A percentile compares a stretch with the other conserved stretches of the same genome.
Evolutionary conservation across 2,797 vertebrate species (phyloP).

Genomic region (Gephyroberyx darwinii): DNA sequence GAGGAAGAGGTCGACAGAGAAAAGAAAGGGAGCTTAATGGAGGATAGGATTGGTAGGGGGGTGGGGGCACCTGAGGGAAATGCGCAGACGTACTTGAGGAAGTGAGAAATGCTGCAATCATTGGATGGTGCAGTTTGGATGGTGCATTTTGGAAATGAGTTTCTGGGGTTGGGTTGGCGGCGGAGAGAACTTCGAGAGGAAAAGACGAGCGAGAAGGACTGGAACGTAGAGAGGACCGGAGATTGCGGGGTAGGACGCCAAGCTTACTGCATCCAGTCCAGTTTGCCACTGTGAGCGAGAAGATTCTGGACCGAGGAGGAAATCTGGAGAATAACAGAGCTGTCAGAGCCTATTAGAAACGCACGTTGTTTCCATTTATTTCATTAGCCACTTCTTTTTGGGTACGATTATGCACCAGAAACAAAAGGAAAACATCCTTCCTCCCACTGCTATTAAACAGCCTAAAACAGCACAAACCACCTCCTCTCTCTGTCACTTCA

Average conservation of each 20-base stretch:
- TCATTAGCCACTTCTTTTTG: constrained; percentile 9
- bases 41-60: constrained; percentile 26
- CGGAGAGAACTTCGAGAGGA: constrained; percentile 13
- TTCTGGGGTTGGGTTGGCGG: constrained; percentile 9
- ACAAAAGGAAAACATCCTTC: constrained; percentile 26
- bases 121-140: constrained; percentile 12
- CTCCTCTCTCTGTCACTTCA: background rate
- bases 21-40: constrained; percentile 33
- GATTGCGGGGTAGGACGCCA: constrained; percentile 9
- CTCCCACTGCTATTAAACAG: constrained; percentile 10
- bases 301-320: background rate
- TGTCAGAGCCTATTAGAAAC: constrained; percentile 39
- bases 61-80: constrained; percentile 16
- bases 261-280: constrained; percentile 16
- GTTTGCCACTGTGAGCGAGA: constrained; percentile 21
- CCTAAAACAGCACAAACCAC: background rate
- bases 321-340: constrained; percentile 34
- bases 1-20: constrained; percentile 20
- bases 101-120: constrained; percentile 25
- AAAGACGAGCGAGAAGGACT: constrained; percentile 11
- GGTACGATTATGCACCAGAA: constrained; percentile 22
- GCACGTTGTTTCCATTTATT: constrained; percentile 33
- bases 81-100: constrained; percentile 1
- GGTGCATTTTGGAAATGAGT: constrained; percentile 15
- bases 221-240: background rate